phyloP scores from a whole-genome alignment of 1,140 invertebrate species.

The Scaptomyza montana region DNA sequence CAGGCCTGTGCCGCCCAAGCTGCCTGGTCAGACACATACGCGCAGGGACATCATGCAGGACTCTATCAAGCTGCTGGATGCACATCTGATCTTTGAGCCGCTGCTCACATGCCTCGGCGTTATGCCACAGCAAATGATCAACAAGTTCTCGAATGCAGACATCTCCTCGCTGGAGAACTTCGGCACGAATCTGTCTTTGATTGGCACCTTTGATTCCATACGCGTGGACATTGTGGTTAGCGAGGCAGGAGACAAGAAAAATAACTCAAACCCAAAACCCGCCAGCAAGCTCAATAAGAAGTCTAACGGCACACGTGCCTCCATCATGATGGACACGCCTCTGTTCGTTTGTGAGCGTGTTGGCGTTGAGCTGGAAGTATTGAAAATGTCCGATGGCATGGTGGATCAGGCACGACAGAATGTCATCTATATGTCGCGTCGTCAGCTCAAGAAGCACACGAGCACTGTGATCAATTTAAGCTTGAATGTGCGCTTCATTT shows the following conservation, averaged over 20 bases:
- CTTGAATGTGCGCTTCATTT: slow-evolving; percentile 93
- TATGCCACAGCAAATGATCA: slow-evolving; percentile 93
- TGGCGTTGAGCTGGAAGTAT: slow-evolving; percentile 93
- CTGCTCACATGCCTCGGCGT: slow-evolving; percentile 92
- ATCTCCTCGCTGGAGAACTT: slow-evolving; percentile 91
- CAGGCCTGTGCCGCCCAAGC: slow-evolving; percentile 60
- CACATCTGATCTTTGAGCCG: slow-evolving; percentile 96
- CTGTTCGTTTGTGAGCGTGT: slow-evolving; percentile 97
- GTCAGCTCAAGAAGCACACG: slow-evolving; percentile 94
- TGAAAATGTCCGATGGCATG: slow-evolving; percentile 95
- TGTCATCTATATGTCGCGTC: slow-evolving; percentile 92
- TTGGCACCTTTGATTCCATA: slow-evolving; percentile 93
- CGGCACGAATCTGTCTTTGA: slow-evolving; percentile 95
- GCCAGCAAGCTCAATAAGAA: slow-evolving; percentile 67
- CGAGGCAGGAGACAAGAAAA: slow-evolving; percentile 86
- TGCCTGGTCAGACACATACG: slow-evolving; percentile 53
- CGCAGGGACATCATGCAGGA: slow-evolving; percentile 88
- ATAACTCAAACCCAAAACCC: slow-evolving; percentile 50
- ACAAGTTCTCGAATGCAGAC: slow-evolving; percentile 83
- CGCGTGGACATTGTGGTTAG: slow-evolving; percentile 97
- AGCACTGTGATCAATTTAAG: slow-evolving; percentile 95
- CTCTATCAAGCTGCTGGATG: slow-evolving; percentile 92
- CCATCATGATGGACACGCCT: slow-evolving; percentile 91
- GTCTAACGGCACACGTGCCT: slow-evolving; percentile 84
- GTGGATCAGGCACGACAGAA: slow-evolving; percentile 93